These are phyloP conservation scores for Dendrolimus punctatus DNA, from an alignment of 1,140 invertebrate species.

Conservation along the genomic window DNA sequence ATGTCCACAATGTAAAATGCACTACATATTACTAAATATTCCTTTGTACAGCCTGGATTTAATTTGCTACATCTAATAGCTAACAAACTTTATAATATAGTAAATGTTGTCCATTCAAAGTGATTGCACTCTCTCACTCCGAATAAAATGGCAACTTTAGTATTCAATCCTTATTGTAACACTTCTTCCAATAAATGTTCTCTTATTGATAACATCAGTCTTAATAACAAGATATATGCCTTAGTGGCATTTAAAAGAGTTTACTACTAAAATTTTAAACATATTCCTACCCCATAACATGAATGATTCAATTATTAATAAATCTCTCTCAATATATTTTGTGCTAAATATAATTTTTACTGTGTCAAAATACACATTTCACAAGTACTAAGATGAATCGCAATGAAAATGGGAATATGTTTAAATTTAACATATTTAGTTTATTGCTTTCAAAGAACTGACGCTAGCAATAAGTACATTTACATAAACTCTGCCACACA, in stretches of 20 bases:
- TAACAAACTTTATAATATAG: slow-evolving; percentile 55
- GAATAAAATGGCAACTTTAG: slow-evolving; percentile 15
- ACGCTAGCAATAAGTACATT: slow-evolving; percentile 52
- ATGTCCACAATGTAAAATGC: slow-evolving; percentile 62
- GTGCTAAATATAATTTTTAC: slow-evolving; percentile 20
- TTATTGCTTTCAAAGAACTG: slow-evolving; percentile 51
- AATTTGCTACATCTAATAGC: slow-evolving; percentile 64
- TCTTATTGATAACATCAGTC: slow-evolving; percentile 56
- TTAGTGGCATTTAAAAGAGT: slow-evolving; percentile 23
- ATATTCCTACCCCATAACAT: slow-evolving; percentile 31
- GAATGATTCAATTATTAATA: slow-evolving; percentile 21
- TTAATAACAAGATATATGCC: slow-evolving; percentile 40
- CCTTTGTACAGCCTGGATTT: slow-evolving; percentile 66
- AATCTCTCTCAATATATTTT: slow-evolving; percentile 29
- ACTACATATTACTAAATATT: slow-evolving; percentile 66
- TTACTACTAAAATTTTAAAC: slow-evolving; percentile 30
- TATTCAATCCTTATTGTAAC: background rate
- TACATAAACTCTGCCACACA: slow-evolving; percentile 14
- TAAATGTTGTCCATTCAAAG: slow-evolving; percentile 41
- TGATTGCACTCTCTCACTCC: slow-evolving; percentile 19
- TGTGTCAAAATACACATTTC: slow-evolving; percentile 18
- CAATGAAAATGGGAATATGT: slow-evolving; percentile 19
- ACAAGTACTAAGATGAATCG: slow-evolving; percentile 14
- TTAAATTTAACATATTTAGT: slow-evolving; percentile 15
- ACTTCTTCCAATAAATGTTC: background rate